phyloP scores from a whole-genome alignment of 2,113 vertebrate genomes.

The Apeltes quadracus region DNA sequence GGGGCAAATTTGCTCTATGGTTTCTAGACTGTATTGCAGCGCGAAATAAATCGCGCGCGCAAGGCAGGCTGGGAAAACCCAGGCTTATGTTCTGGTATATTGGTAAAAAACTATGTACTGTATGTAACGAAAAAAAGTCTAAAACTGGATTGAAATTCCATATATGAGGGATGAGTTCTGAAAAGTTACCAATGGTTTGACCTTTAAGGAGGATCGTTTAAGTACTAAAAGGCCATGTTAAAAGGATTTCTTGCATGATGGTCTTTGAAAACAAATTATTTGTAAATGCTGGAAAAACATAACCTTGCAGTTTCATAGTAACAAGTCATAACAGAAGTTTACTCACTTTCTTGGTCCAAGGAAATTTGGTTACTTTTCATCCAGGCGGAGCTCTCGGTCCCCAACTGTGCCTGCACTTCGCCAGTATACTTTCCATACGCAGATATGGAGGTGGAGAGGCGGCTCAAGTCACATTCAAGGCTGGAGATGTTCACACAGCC shows the following conservation, averaged over 20 bases:
- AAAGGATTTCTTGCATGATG: neutral
- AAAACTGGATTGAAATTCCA: no score
- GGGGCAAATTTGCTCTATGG: no score
- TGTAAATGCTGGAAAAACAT: neutral
- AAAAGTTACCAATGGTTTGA: no score
- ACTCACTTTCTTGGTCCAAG: conserved; percentile 70
- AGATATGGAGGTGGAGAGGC: rapidly evolving
- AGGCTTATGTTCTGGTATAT: no score
- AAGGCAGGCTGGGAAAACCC: no score
- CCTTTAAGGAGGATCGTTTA: neutral
- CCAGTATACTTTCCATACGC: conserved; percentile 43
- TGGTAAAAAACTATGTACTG: no score
- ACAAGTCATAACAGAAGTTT: neutral
- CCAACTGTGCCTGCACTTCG: conserved; percentile 43
- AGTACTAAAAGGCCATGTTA: neutral
- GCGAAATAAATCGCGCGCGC: no score
- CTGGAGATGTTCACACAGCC: conserved; percentile 52
- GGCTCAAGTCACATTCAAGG: conserved; percentile 63
- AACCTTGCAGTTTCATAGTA: neutral
- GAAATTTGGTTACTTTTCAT: conserved; percentile 4
- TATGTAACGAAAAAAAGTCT: no score
- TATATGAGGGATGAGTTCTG: no score
- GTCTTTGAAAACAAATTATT: neutral
- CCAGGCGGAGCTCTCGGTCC: conserved; percentile 64
- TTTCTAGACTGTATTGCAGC: no score